These are phyloP conservation scores for Drosophila basisetae DNA, from an alignment of 2,888 invertebrate species.

Conservation along the genomic window DNA sequence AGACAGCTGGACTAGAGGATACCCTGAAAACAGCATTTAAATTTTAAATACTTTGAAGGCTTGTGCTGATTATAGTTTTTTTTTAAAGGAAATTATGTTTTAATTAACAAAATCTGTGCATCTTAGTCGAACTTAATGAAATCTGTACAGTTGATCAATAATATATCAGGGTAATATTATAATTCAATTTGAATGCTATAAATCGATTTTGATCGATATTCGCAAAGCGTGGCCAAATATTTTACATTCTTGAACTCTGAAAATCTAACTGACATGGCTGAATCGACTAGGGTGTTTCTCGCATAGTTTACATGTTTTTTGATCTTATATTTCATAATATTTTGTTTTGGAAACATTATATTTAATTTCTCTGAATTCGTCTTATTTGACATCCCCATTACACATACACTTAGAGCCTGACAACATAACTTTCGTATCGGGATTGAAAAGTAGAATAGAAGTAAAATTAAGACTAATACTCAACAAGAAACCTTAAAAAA, in stretches of 20 bases:
- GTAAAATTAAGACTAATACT: not conserved
- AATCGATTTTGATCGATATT: not conserved
- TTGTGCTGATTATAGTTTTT: not conserved
- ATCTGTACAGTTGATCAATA: not conserved
- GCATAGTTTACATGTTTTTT: not conserved
- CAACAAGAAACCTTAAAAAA: not conserved
- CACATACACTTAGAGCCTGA: too few species aligned
- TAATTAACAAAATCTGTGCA: not conserved
- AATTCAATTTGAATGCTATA: not conserved
- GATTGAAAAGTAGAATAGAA: not conserved
- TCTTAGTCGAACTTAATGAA: too few species aligned
- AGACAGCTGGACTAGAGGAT: not conserved
- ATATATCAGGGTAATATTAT: not conserved
- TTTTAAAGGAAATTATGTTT: not conserved
- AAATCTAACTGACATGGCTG: not conserved
- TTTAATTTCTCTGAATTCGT: not conserved
- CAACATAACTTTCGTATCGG: not conserved
- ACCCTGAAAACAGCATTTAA: not conserved
- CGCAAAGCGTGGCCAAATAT: not conserved
- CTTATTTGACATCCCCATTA: not conserved
- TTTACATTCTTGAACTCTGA: not conserved
- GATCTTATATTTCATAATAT: not conserved
- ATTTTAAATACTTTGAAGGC: not conserved
- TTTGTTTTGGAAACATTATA: not conserved
- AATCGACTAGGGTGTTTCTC: not conserved